Evolutionary conservation across 2,113 vertebrate genomes (phyloP).

Genomic region (Cyanocitta stelleri): DNA sequence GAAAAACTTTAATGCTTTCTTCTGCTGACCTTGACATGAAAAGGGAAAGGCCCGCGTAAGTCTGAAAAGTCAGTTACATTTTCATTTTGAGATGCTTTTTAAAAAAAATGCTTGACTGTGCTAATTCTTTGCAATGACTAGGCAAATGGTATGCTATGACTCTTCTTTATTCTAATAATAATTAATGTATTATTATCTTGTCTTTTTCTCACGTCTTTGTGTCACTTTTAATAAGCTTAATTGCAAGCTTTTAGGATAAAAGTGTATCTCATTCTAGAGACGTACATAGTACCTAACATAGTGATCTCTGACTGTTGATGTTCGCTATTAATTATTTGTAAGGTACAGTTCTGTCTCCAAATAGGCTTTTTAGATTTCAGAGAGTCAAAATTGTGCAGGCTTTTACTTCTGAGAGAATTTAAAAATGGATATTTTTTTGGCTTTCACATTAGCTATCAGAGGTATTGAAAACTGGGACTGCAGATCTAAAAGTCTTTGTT

Average conservation of each 20-base stretch:
- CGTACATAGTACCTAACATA: background rate
- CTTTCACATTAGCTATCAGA: background rate
- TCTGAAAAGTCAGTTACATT: background rate
- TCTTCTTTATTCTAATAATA: slow-evolving; percentile 38
- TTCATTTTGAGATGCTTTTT: background rate
- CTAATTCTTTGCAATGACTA: slow-evolving; percentile 42
- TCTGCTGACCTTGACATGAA: background rate
- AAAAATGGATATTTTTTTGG: background rate
- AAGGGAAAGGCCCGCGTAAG: background rate
- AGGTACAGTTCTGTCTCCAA: background rate
- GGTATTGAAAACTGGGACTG: background rate
- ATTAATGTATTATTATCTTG: slow-evolving; percentile 52
- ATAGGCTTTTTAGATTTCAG: background rate
- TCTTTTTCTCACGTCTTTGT: slow-evolving; percentile 12
- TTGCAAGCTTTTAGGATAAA: slow-evolving; percentile 40
- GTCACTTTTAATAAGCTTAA: slow-evolving; percentile 44
- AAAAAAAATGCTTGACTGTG: background rate
- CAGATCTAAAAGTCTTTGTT: slow-evolving; percentile 3
- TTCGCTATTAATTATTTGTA: slow-evolving; percentile 13
- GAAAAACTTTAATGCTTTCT: background rate
- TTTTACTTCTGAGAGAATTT: background rate
- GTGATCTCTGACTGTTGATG: background rate
- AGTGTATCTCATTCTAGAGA: slow-evolving; percentile 1
- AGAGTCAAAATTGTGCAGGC: background rate
- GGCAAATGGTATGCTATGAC: slow-evolving; percentile 52